Evolutionary conservation across 2,888 invertebrate species (phyloP).

Genomic region (Campoplex nolae): DNA sequence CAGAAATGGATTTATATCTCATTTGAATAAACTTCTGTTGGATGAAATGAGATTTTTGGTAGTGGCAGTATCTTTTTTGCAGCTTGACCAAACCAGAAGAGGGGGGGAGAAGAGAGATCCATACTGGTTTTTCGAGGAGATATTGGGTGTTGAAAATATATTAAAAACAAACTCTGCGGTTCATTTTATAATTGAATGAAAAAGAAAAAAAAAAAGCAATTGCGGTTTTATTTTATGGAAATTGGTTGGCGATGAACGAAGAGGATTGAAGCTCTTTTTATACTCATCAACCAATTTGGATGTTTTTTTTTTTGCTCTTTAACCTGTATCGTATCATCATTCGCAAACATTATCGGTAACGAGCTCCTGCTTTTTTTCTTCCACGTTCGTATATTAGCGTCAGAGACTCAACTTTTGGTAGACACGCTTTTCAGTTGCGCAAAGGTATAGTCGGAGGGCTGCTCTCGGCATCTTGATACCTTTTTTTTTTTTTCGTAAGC

Average conservation of each 20-base stretch:
- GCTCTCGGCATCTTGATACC: neutral
- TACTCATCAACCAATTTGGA: neutral
- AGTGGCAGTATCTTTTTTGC: neutral
- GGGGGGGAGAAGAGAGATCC: neutral
- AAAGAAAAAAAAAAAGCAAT: neutral
- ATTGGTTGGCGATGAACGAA: neutral
- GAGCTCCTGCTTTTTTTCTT: constrained; percentile 10
- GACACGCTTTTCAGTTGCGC: neutral
- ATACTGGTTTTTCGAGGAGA: neutral
- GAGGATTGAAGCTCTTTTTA: neutral
- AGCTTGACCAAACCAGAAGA: neutral
- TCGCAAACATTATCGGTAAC: constrained; percentile 7
- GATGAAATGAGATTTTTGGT: neutral
- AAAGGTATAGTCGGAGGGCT: constrained; percentile 17
- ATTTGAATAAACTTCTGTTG: constrained; percentile 11
- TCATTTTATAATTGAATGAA: too few relatives aligned
- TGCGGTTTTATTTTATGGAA: neutral
- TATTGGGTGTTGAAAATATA: neutral
- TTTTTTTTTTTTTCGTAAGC: neutral
- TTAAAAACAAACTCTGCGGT: neutral
- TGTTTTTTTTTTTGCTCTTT: neutral
- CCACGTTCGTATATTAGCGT: constrained; percentile 33
- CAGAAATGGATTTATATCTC: constrained; percentile 11
- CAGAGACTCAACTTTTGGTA: constrained; percentile 29
- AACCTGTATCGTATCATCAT: neutral